Base-by-base conservation (phyloP, 2,113 vertebrate genomes). In the Paramisgurnus dabryanus region DNA sequence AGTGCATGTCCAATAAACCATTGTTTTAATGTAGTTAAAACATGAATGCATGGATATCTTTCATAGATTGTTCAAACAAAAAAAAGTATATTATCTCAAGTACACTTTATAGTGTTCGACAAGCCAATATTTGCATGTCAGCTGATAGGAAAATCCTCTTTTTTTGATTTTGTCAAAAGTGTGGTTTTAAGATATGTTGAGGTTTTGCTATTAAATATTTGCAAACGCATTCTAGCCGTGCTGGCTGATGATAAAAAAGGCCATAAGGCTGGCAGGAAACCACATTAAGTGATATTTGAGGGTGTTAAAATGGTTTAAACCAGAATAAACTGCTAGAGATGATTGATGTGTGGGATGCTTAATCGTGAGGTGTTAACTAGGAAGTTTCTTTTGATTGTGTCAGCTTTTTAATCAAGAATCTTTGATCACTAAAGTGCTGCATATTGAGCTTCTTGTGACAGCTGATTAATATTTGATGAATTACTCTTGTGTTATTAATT, bases 371-470 rank as follows among this genome's bases (percentile, higher is more conserved):
- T 50, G 43, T 57, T 67, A 71, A 50, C 12, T 27, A 8, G 43
- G 5, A 9, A 27, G 27, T 47, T 41, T 45, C 6, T 60, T 61
- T 11, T 74, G 39, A 60, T 75, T 3, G 58, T 47, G 58, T 47
- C 22, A 17, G 22, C 11, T 75, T 39, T 45, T 63, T 64, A 27
- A 49, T 64, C 72, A 75, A 15, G 43, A 17, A n/a, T 76, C 43
- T 6, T 64, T 50, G 11, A 63, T 63, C n/a, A 61, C 61, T 45
- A 7, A 72, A 71, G 50, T 40, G 50, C 2, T 57, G 53, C 9
- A 9, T 58, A 41, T 40, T 39, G 27, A 55, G 13, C 34, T 55
- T 72, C 34, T 34, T 13, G 39, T 8, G n/a, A 45, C 7, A 22
- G 1, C 70, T 43, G 7, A 58, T 58, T 5, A 18, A 7, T 7